phyloP scores from a whole-genome alignment of 2,113 vertebrate genomes.

The Trematocara variabile region DNA sequence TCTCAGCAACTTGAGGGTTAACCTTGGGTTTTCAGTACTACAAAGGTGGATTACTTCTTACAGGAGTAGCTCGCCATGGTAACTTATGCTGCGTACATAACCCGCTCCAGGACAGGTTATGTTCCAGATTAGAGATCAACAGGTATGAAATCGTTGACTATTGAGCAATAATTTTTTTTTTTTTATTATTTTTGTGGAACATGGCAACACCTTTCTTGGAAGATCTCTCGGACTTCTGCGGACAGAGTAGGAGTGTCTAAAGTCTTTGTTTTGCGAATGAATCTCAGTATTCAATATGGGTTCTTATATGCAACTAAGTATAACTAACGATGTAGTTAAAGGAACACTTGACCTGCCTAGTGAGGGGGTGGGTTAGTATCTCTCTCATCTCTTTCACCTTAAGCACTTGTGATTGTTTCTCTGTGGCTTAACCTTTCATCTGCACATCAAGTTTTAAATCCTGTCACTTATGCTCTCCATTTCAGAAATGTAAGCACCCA shows the following conservation, averaged over 20 bases:
- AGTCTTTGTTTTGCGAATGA: not conserved
- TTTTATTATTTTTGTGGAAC: not conserved
- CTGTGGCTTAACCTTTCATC: not conserved
- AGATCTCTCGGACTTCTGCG: not conserved
- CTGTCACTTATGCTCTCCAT: not conserved
- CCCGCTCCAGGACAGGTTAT: not conserved
- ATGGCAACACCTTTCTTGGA: not conserved
- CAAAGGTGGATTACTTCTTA: not conserved
- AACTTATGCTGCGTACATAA: not conserved
- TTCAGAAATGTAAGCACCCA: not conserved
- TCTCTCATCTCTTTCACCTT: not conserved
- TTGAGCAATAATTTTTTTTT: not conserved
- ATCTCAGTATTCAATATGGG: not conserved
- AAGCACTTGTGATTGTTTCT: not conserved
- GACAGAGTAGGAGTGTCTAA: not conserved
- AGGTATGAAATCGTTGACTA: not conserved
- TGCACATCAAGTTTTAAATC: not conserved
- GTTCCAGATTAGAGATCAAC: not conserved
- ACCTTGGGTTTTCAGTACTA: not conserved
- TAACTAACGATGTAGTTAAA: not conserved
- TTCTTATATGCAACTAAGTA: not conserved
- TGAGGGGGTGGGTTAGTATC: not conserved
- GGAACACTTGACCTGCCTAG: not conserved
- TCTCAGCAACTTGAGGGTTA: not conserved
- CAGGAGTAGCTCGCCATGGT: not conserved